These are phyloP conservation scores for Pseudochirops corinnae DNA, from an alignment of 2,797 vertebrate genomes.

Conservation along the genomic window DNA sequence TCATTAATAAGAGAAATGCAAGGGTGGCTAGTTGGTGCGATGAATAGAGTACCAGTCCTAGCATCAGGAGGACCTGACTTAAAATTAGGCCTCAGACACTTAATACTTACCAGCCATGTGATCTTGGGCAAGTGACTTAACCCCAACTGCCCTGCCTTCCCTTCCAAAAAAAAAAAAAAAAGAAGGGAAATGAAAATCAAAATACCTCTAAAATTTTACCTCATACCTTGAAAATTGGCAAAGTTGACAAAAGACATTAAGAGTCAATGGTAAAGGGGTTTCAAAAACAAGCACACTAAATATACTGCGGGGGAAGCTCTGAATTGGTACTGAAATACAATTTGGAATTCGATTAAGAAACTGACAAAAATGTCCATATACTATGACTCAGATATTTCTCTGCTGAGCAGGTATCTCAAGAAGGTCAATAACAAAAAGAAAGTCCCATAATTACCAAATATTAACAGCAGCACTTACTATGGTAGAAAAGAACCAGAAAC, in stretches of 20 bases:
- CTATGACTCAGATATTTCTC: neutral
- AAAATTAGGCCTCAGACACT: no score
- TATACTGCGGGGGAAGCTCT: neutral
- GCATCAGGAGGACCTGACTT: no score
- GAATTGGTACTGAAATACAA: neutral
- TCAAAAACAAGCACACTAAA: neutral
- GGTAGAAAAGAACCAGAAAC: neutral
- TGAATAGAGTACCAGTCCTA: no score
- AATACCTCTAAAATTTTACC: neutral
- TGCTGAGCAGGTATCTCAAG: neutral
- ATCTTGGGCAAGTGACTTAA: no score
- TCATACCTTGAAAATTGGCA: neutral
- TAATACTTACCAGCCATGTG: no score
- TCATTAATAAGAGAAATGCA: neutral
- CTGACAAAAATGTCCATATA: neutral
- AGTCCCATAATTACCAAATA: neutral
- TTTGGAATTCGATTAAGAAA: neutral
- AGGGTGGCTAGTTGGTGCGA: no score
- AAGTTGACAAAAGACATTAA: neutral
- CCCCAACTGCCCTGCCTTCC: no score
- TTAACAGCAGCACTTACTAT: neutral
- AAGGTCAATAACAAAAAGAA: neutral
- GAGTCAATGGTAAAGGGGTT: neutral
- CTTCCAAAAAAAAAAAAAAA: no score
- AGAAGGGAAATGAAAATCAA: neutral